Conservation (phyloP, 92 coral and sea anemone species). For the Palythoa heliodiscus region DNA sequence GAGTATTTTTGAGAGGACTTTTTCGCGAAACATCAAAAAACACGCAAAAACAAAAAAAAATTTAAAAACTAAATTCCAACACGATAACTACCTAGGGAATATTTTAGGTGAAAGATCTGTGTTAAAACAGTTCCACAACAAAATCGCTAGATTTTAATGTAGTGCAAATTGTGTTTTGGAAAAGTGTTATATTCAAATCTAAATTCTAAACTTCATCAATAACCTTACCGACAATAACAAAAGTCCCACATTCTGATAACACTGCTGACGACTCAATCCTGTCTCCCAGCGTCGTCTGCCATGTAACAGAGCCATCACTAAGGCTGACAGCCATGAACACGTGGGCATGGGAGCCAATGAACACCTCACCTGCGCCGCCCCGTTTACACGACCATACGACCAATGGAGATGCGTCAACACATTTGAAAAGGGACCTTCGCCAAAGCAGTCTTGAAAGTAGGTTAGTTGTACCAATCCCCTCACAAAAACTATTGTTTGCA, state of each 20-base stretch:
- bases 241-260: slow-evolving; percentile 71
- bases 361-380: slow-evolving; percentile 63
- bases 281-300: slow-evolving; percentile 86
- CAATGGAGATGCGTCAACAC: slow-evolving; percentile 95
- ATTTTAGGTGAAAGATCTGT: too few relatives aligned
- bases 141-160: not conserved
- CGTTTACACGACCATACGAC: slow-evolving; percentile 65
- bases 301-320: slow-evolving; percentile 68
- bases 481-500: not conserved
- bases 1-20: too few relatives aligned
- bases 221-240: slow-evolving; percentile 84
- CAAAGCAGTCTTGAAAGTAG: slow-evolving; percentile 43
- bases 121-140: too few relatives aligned
- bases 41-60: too few relatives aligned
- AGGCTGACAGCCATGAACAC: slow-evolving; percentile 81
- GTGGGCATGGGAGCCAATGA: slow-evolving; percentile 89
- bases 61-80: too few relatives aligned
- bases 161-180: not conserved
- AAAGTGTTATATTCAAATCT: not conserved
- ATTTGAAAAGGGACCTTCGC: slow-evolving; percentile 75
- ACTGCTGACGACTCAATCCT: slow-evolving; percentile 93
- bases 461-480: not conserved
- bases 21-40: too few relatives aligned
- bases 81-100: not conserved
- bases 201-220: not conserved